A percentile compares a stretch with the other conserved stretches of the same genome.
These are phyloP conservation scores for Dromococcyx pavoninus DNA, from an alignment of 2,797 vertebrate genomes.

Conservation along the genomic window DNA sequence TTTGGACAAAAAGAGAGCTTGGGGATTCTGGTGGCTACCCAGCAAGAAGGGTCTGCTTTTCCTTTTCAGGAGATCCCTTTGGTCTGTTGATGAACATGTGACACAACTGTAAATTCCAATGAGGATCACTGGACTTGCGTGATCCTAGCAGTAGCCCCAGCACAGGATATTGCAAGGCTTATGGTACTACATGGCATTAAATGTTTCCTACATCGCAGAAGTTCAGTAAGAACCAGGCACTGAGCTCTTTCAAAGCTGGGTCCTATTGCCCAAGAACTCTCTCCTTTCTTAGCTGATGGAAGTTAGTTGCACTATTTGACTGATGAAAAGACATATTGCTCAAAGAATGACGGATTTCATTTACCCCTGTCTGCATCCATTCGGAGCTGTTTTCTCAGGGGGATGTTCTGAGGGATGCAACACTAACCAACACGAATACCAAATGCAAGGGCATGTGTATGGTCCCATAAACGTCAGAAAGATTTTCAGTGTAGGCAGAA, in stretches of 20 bases:
- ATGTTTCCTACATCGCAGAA: neutral
- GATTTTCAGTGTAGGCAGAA: neutral
- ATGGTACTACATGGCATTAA: neutral
- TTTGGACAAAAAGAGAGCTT: neutral
- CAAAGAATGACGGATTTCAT: neutral
- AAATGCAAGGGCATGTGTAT: accelerated
- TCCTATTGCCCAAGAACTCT: neutral
- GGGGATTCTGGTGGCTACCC: neutral
- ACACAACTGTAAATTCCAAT: neutral
- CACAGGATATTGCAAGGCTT: neutral
- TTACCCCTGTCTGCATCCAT: neutral
- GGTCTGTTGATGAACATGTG: neutral
- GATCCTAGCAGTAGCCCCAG: neutral
- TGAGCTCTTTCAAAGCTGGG: neutral
- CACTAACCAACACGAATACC: neutral
- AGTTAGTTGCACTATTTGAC: neutral
- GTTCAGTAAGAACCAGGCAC: neutral
- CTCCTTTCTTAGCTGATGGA: neutral
- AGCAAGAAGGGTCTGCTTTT: neutral
- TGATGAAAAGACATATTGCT: neutral
- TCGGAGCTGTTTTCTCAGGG: neutral
- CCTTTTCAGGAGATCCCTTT: neutral
- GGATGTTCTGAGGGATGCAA: neutral
- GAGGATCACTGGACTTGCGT: neutral
- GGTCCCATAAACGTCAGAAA: neutral